Evolutionary conservation across 2,797 vertebrate species (phyloP), one percentile per base, ranked within the genome.

Genomic region (Macropodus opercularis): DNA sequence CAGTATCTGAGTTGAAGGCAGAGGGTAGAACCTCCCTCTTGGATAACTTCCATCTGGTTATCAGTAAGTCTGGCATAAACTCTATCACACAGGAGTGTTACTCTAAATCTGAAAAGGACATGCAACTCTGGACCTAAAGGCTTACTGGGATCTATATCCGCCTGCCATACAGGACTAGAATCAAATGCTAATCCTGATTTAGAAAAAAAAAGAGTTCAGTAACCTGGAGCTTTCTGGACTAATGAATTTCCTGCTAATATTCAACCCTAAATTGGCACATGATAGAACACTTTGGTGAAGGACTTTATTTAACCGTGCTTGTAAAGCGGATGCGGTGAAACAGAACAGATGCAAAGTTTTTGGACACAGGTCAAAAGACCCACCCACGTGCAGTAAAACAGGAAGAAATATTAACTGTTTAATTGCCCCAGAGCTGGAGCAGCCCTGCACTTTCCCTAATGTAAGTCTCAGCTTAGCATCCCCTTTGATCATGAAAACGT

Each of bases 191-290:
- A 90, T 90, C 75, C 81, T 73, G 50, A 63, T 69, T 68, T 57
- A 60, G 54, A 53, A 75, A 75, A 51, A 36, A n/a, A n/a, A n/a
- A n/a, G 63, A 63, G 54, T 59, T 83, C 77, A 75, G 68, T 72
- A 87, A 75, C 75, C 64, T 52, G 36, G 32, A 60, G 74, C 67
- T 77, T 81, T 70, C 51, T 36, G 60, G 56, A 71, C 81, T 87
- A 83, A 82, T 67, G 71, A 81, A 55, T 74, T 84, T 69, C 51
- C 63, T 75, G 80, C 69, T 87, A 89, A 88, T 87, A 84, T 86
- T 77, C 77, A 85, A 88, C 88, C 72, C 57, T 1, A 79, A 78
- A 80, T 80, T 79, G 78, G 57, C 44, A 35, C 66, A 49, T 35
- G 48, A 50, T 21, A 14, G 60, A 38, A 40, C 75, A 65, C 74